Evolutionary conservation across 2,113 vertebrate genomes (phyloP).

Genomic region (Illadopsis cleaveri): DNA sequence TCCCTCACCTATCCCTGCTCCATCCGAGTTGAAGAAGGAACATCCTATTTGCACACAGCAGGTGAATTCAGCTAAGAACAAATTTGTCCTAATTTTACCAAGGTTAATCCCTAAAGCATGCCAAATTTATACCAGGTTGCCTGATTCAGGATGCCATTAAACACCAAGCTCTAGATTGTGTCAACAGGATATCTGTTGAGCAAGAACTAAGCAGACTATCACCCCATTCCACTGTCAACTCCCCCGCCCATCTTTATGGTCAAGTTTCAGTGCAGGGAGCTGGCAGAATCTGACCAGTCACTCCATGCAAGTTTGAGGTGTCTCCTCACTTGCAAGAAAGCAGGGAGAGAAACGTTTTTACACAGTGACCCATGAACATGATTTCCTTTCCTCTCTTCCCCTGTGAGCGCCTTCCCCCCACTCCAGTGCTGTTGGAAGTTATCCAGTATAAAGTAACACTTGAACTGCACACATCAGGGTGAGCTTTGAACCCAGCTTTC

Average conservation of each 20-base stretch:
- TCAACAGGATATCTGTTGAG: constrained; percentile 33
- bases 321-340: background rate
- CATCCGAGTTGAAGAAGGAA: background rate
- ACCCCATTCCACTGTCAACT: background rate
- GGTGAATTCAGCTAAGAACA: background rate
- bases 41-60: background rate
- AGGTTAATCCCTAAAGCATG: background rate
- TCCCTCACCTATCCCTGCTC: background rate
- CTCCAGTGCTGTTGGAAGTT: background rate
- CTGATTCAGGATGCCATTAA: background rate
- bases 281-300: background rate
- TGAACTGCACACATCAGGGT: constrained; percentile 51
- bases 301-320: background rate
- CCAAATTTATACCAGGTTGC: background rate
- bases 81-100: background rate
- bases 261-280: background rate
- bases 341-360: background rate
- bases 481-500: constrained; percentile 74
- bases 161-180: background rate
- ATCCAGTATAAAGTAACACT: constrained; percentile 55
- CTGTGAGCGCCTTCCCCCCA: constrained; percentile 9
- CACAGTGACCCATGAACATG: background rate
- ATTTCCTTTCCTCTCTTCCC: background rate
- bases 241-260: background rate
- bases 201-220: background rate